Conservation (phyloP, 1,140 invertebrate genomes). For the Saccostrea glomerata region DNA sequence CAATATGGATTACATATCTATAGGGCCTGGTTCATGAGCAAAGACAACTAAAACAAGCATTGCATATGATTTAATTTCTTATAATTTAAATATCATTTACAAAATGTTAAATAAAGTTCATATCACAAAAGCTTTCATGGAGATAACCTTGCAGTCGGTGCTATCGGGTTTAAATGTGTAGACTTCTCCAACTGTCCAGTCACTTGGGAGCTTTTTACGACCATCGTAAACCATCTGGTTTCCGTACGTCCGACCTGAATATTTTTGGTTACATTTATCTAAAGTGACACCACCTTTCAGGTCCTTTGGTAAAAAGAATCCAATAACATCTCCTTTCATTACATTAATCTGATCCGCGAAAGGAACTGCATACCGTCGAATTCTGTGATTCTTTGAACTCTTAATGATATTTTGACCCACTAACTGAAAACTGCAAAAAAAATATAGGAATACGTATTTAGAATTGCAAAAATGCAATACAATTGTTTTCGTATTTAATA, state of each 20-base stretch:
- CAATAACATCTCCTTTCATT: conserved; percentile 44
- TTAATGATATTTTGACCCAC: conserved; percentile 43
- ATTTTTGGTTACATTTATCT: conserved; percentile 46
- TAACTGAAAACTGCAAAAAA: conserved; percentile 40
- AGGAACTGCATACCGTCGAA: background rate
- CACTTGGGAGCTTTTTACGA: background rate
- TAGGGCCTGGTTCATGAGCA: too few relatives aligned
- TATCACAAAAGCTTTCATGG: conserved; percentile 45
- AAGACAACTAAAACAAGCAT: background rate
- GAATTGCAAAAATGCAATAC: background rate
- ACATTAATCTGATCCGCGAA: conserved; percentile 34
- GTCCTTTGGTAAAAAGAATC: conserved; percentile 43
- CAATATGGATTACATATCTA: too few relatives aligned
- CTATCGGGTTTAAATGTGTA: conserved; percentile 33
- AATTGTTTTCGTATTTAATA: background rate
- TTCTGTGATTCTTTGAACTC: conserved; percentile 38
- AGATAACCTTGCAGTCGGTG: conserved; percentile 42
- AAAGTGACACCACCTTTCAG: conserved; percentile 46
- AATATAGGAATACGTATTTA: background rate
- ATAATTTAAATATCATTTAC: background rate
- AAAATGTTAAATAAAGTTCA: background rate
- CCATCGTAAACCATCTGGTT: background rate
- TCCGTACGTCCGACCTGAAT: conserved; percentile 42
- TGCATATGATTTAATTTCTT: background rate
- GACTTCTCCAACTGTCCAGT: conserved; percentile 38